Evolutionary conservation across 2,797 vertebrate species (phyloP).

Genomic region (Tragelaphus eurycerus): DNA sequence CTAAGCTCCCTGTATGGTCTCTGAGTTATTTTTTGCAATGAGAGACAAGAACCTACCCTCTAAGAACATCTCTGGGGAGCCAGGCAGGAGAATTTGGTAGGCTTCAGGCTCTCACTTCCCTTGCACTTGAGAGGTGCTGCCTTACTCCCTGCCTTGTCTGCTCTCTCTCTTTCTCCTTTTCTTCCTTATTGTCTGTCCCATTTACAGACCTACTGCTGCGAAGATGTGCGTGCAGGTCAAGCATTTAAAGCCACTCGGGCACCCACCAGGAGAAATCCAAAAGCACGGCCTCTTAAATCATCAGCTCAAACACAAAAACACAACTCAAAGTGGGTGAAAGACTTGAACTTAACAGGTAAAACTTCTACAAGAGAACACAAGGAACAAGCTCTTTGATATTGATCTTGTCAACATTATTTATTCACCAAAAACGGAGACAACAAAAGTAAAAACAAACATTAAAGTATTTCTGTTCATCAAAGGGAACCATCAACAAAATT

Average conservation of each 20-base stretch:
- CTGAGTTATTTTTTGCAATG: neutral
- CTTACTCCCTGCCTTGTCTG: neutral
- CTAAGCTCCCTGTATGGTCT: neutral
- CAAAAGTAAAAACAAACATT: neutral
- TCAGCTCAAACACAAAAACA: neutral
- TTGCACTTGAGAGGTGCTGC: neutral
- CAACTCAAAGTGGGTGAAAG: neutral
- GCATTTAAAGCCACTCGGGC: neutral
- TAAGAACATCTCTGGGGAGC: neutral
- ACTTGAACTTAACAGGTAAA: neutral
- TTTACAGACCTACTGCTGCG: neutral
- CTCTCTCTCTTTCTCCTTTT: neutral
- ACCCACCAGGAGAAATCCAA: neutral
- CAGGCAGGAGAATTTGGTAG: neutral
- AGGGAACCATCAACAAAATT: neutral
- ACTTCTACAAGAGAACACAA: neutral
- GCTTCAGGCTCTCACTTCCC: neutral
- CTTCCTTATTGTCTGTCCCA: neutral
- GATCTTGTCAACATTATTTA: neutral
- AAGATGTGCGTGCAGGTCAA: neutral
- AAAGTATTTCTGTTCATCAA: neutral
- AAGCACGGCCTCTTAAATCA: neutral
- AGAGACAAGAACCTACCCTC: neutral
- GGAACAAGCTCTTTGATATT: neutral
- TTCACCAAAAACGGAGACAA: neutral